Conservation (phyloP, 2,113 vertebrate genomes). For the Ptilonorhynchus violaceus region DNA sequence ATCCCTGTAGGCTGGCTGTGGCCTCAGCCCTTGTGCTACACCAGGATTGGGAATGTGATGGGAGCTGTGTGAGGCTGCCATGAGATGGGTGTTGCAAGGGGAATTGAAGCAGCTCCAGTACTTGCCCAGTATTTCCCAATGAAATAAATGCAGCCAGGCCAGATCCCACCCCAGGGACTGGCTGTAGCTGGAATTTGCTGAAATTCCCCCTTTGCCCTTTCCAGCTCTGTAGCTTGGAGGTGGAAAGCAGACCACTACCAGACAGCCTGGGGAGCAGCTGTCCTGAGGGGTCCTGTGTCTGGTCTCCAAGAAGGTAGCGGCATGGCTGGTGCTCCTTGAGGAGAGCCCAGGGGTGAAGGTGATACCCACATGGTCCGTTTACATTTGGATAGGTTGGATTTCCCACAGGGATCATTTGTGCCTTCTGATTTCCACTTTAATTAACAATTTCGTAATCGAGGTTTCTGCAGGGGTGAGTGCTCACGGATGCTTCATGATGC, state of each 20-base stretch:
- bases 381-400: background rate
- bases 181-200: slow-evolving; percentile 1
- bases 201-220: slow-evolving; percentile 32
- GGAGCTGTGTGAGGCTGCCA: background rate
- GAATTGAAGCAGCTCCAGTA: background rate
- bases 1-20: background rate
- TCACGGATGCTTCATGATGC: background rate
- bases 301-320: background rate
- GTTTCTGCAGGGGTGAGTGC: background rate
- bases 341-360: background rate
- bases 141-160: background rate
- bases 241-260: background rate
- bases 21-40: too few relatives aligned
- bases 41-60: background rate
- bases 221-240: background rate
- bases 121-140: slow-evolving; percentile 49
- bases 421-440: background rate
- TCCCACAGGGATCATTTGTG: background rate
- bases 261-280: background rate
- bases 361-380: fast-evolving
- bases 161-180: background rate
- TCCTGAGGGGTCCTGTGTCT: fast-evolving
- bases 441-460: background rate
- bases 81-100: fast-evolving
- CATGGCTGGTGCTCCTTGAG: fast-evolving